These are phyloP conservation scores for Nomada fucata DNA, from an alignment of 2,888 invertebrate genomes.

Conservation along the genomic window DNA sequence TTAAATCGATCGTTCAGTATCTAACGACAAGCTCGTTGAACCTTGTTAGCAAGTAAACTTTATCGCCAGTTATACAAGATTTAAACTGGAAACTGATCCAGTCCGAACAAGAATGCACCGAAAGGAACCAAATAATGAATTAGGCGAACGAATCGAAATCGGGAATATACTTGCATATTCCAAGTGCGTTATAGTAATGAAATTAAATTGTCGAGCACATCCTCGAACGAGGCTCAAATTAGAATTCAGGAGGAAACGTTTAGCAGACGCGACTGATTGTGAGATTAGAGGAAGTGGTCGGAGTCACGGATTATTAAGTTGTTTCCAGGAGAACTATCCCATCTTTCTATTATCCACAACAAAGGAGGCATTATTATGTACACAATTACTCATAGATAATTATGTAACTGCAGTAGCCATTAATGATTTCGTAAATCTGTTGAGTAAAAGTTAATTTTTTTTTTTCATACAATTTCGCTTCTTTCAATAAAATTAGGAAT, in stretches of 20 bases:
- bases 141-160: conserved; percentile 2
- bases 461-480: too few relatives aligned
- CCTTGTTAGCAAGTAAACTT: conserved; percentile 14
- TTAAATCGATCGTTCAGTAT: conserved; percentile 29
- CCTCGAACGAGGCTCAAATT: conserved; percentile 50
- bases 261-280: conserved; percentile 61
- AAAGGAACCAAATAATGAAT: background rate
- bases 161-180: background rate
- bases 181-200: conserved; percentile 7
- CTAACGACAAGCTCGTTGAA: conserved; percentile 26
- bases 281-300: conserved; percentile 65
- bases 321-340: conserved; percentile 33
- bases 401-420: too few relatives aligned
- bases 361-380: too few relatives aligned
- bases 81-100: background rate
- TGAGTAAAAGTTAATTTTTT: too few relatives aligned
- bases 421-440: too few relatives aligned
- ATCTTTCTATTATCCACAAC: background rate
- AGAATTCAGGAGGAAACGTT: conserved; percentile 68
- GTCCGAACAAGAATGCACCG: background rate
- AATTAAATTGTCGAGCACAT: conserved; percentile 42
- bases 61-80: background rate
- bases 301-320: conserved; percentile 50
- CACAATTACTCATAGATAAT: too few relatives aligned
- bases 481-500: too few relatives aligned